Evolutionary conservation across 2,113 vertebrate genomes (phyloP), one percentile per base, ranked within the genome.

Genomic region (Tylochromis polylepis): DNA sequence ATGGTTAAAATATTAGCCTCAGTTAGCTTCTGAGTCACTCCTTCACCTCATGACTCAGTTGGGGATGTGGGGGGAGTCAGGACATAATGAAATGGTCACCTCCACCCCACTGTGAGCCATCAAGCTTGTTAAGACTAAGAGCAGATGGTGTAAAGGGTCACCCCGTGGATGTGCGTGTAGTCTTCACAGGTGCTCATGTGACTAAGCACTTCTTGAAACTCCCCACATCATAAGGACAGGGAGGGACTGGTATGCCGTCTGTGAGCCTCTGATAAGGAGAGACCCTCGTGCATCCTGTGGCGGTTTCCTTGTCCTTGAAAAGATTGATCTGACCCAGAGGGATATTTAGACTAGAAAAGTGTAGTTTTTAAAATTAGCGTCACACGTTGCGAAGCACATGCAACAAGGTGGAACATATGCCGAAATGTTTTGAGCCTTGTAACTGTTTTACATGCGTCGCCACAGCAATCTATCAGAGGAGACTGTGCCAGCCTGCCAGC

Each of bases 231-330:
- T 5, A 77, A 51, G 6, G 24, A 49, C 43, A 85, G 77, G 85
- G 82, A 86, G 85, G 87, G 83, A 51, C 84, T 53, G 55, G 65
- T 83, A 81, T 55, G 79, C 79, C 2, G 62, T 41, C 91, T 95
- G 93, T 22, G 14, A 88, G 84, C 82, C 56, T 70, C 89, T 92
- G 94, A 96, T 96, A 94, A 95, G 89, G 67, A 79, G n/a, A 82
- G 43, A 72, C 31, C 75, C 31, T 36, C 10, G 5, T 49, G 67
- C 49, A 38, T 70, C 81, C 79, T 59, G 60, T 46, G 62, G 85
- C 3, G 15, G 60, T 14, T 84, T 79, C 24, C 92, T 91, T 92
- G 89, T 92, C 67, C 87, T 87, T 85, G 75, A 51, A 77, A 84
- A 89, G 55, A 88, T 55, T 46, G 27, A 84, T 81, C 79, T 81